phyloP scores from a whole-genome alignment of 1,140 invertebrate species.

The Nixonia krombeini region DNA sequence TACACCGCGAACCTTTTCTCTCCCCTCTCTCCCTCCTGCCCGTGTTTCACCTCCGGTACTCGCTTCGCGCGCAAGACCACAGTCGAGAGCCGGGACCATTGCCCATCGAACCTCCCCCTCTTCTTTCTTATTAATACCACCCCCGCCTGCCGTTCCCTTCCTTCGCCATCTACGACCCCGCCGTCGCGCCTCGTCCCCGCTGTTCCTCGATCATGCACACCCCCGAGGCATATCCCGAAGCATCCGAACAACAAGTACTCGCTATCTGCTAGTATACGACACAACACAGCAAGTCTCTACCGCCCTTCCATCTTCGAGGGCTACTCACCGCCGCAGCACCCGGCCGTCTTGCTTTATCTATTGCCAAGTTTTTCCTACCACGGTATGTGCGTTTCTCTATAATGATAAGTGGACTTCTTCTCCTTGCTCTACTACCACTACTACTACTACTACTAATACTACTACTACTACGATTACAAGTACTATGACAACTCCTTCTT shows the following conservation, averaged over 20 bases:
- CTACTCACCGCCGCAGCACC: slow-evolving; percentile 3
- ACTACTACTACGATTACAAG: too few species aligned
- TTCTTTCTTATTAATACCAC: too few species aligned
- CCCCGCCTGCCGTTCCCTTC: too few species aligned
- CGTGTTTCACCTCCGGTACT: slow-evolving; percentile 6
- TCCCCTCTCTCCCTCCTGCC: too few species aligned
- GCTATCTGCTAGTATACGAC: slow-evolving; percentile 68
- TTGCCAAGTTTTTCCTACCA: too few species aligned
- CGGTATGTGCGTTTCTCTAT: slow-evolving; percentile 21
- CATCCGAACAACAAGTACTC: slow-evolving; percentile 71
- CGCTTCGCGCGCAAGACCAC: slow-evolving; percentile 56
- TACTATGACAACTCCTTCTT: too few species aligned
- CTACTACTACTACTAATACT: too few species aligned
- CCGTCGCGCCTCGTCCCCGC: slow-evolving; percentile 30
- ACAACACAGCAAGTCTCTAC: slow-evolving; percentile 69
- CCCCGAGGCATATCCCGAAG: slow-evolving; percentile 57
- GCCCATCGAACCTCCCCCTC: slow-evolving; percentile 37
- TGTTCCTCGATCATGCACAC: slow-evolving; percentile 55
- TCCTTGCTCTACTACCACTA: slow-evolving; percentile 7
- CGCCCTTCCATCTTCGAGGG: slow-evolving; percentile 47
- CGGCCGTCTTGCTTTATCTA: slow-evolving; percentile 15
- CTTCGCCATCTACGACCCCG: slow-evolving; percentile 32
- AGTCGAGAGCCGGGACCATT: slow-evolving; percentile 17
- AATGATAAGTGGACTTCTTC: background rate
- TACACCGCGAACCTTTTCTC: too few species aligned